A percentile compares a stretch with the other conserved stretches of the same genome.
phyloP scores from a whole-genome alignment of 2,113 vertebrate species.

The Nannobrachium achirus region DNA sequence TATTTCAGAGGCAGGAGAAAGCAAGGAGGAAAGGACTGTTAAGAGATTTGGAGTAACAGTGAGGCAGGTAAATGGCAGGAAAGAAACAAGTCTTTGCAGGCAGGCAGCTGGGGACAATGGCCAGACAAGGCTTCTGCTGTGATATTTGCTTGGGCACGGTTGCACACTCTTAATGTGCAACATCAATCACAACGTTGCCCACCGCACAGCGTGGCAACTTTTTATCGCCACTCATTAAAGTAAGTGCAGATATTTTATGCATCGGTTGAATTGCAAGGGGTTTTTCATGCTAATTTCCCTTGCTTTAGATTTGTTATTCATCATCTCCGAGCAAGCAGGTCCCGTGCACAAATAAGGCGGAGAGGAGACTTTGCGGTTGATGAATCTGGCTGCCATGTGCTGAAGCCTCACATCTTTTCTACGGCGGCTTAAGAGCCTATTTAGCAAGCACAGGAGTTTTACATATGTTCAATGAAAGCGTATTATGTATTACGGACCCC shows the following conservation, averaged over 20 bases:
- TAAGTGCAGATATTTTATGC: slow-evolving; percentile 76
- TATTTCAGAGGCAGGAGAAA: slow-evolving; percentile 17
- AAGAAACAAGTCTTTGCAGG: slow-evolving; percentile 29
- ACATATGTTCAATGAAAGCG: slow-evolving; percentile 37
- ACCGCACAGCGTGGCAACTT: slow-evolving; percentile 46
- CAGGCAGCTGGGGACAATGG: slow-evolving; percentile 36
- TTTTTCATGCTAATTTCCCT: slow-evolving; percentile 72
- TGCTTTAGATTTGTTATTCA: slow-evolving; percentile 66
- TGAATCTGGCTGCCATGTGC: slow-evolving; percentile 43
- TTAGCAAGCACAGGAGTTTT: slow-evolving; percentile 51
- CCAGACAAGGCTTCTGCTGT: slow-evolving; percentile 38
- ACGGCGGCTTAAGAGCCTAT: slow-evolving; percentile 29
- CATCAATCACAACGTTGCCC: slow-evolving; percentile 70
- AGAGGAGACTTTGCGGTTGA: slow-evolving; percentile 28
- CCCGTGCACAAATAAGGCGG: slow-evolving; percentile 44
- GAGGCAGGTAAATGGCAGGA: slow-evolving; percentile 31
- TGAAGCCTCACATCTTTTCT: slow-evolving; percentile 48
- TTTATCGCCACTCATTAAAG: slow-evolving; percentile 73
- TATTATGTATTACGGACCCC: slow-evolving; percentile 12
- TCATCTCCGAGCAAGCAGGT: slow-evolving; percentile 66
- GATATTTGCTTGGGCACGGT: slow-evolving; percentile 55
- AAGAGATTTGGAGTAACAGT: slow-evolving; percentile 17
- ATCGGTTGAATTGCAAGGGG: slow-evolving; percentile 65
- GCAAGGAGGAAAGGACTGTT: background rate
- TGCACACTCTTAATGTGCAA: slow-evolving; percentile 50